Base-by-base conservation (phyloP, 1,140 invertebrate species). In the Listronotus oregonensis region DNA sequence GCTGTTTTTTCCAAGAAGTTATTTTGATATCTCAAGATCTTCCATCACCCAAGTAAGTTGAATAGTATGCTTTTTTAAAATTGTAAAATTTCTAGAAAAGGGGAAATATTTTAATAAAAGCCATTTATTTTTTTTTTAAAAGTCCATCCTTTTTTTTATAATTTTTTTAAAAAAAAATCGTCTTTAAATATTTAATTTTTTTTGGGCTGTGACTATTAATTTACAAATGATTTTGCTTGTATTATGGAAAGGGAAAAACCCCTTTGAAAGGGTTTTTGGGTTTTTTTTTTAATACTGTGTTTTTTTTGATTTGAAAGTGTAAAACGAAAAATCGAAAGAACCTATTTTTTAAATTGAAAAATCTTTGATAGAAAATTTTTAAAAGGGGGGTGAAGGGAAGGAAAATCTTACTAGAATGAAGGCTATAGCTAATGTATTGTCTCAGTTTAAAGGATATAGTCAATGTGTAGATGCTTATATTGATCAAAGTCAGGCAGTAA, bases 1-100 rank as follows among this genome's bases (percentile, higher is more conserved):
- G 97, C 97, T n/a, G 96, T 99, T 85, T 89, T 99, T 3, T 98
- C 99, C 73, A 95, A 98, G 80, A 99, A 99, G 77, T 81, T 99
- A 6, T 90, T 97, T 86, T 95, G 7, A 97, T 99, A 71, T 89
- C 95, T 2, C 95, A 99, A 84, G 97, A 99, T 81, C 80, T 99
- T 27, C 92, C 93, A 3, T 83, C 86, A 8, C 88, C 89, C 58
- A 94, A 92, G 83, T 85, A 80, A 79, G 79, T 51, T 17, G 21
- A 27, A 27, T 27, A 27, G 5, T 27, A 5, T 27, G 2, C 21
- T 27, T 27, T 27, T 3, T 27, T 27, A 3, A 27, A 3, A 27
- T 5, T 3, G 21, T n/a, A n/a, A n/a, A n/a, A n/a, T n/a, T n/a
- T n/a, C n/a, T n/a, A n/a, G n/a, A n/a, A n/a, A n/a, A n/a, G n/a